Base-by-base conservation (phyloP, 2,113 vertebrate species). In the Forbesichthys papilliferus region DNA sequence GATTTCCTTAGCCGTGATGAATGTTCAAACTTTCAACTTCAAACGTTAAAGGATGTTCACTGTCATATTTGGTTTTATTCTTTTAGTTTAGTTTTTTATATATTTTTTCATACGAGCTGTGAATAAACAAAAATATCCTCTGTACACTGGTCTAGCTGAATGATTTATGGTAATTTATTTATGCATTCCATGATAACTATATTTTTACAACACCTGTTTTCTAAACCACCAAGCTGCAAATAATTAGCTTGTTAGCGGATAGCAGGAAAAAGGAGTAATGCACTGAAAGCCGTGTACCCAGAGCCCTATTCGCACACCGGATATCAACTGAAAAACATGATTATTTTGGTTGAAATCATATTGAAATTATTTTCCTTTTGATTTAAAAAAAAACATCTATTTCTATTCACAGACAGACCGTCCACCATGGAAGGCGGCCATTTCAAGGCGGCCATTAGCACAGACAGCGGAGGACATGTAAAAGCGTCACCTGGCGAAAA, bases 401-500 rank as follows among this genome's bases (percentile, higher is more conserved):
- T 59, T 11, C 57, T 46, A 63, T 48, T 48, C 16, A 56, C 75
- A 90, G 88, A 88, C 60, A 83, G 87, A 63, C 70, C 93, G 62
- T 82, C 88, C 18, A 61, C 90, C 71, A 83, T 86, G 72, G 89
- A 90, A 0, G 86, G 91, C 33, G 7, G 88, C 13, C 96, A 84
- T 70, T 89, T 82, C 3, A 90, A 90, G 82, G 81, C 87, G 75
- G 83, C 87, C 74, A 58, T 71, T 27, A 78, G 91, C 70, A 93
- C 94, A 71, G 96, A 96, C 77, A 93, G 91, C 63, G 91, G 87
- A 61, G 82, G 76, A 61, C 93, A 93, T 66, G 91, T 93, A 0
- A 95, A 94, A 85, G 93, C 94, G 4, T 93, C 95, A 10, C 79
- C 91, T 9, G 81, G 81, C 47, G 95, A 96, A 74, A 92, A 90